Percentiles rank a stretch among this genome's conserved stretches.
Evolutionary conservation across 2,888 invertebrate genomes (phyloP).

Genomic region (Phragmatobia fuliginosa): DNA sequence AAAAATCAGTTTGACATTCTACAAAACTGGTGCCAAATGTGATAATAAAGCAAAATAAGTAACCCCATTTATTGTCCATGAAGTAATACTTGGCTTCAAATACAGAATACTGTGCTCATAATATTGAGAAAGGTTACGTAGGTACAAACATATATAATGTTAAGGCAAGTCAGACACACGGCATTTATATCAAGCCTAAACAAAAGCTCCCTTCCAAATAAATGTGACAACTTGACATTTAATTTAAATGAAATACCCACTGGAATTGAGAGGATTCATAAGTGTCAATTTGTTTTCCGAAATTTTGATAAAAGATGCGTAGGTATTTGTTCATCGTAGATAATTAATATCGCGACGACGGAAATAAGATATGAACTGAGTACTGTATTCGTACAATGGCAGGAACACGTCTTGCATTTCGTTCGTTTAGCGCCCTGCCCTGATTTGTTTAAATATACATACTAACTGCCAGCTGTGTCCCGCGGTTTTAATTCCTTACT

Average conservation of each 20-base stretch:
- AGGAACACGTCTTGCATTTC: not conserved
- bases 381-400: not conserved
- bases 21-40: slow-evolving; percentile 65
- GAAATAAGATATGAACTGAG: slow-evolving; percentile 2
- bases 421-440: not conserved
- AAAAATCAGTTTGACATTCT: slow-evolving; percentile 59
- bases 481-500: too few species aligned
- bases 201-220: slow-evolving; percentile 48
- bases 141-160: slow-evolving; percentile 8
- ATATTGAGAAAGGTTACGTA: slow-evolving; percentile 19
- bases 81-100: not conserved
- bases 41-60: slow-evolving; percentile 56
- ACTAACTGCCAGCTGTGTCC: too few species aligned
- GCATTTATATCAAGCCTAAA: slow-evolving; percentile 28
- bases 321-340: slow-evolving; percentile 12
- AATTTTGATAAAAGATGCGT: slow-evolving; percentile 43
- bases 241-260: slow-evolving; percentile 54
- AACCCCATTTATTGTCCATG: slow-evolving; percentile 18
- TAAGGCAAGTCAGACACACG: not conserved
- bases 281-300: slow-evolving; percentile 48
- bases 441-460: not conserved
- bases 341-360: not conserved
- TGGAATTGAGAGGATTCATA: slow-evolving; percentile 52
- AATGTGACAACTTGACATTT: slow-evolving; percentile 52
- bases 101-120: not conserved